These are phyloP conservation scores for Stenopsyche tienmushanensis DNA, from an alignment of 1,140 invertebrate genomes.

Conservation along the genomic window DNA sequence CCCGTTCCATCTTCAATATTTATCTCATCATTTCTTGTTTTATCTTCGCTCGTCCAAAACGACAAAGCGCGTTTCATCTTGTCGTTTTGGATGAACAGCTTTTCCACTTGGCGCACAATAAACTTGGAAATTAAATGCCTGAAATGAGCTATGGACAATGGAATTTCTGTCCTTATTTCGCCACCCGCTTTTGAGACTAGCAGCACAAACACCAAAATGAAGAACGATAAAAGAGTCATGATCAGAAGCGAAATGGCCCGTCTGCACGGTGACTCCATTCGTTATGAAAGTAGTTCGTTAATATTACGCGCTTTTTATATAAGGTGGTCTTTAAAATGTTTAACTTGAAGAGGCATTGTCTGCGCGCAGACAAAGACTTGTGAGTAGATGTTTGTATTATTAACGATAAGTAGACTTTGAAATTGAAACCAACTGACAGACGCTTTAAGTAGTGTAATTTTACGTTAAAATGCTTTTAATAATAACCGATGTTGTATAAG, in stretches of 20 bases:
- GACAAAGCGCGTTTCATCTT: background rate
- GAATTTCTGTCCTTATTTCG: background rate
- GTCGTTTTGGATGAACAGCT: background rate
- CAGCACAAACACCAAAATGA: background rate
- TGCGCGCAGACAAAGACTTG: no score
- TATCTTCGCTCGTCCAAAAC: background rate
- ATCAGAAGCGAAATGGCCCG: background rate
- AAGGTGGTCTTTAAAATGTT: no score
- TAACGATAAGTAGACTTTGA: no score
- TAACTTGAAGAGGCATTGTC: no score
- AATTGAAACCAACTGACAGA: no score
- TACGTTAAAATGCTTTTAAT: no score
- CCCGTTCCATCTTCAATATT: background rate
- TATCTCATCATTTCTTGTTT: background rate
- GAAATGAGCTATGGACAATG: background rate
- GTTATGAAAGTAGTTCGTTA: background rate
- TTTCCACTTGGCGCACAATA: slow-evolving; percentile 7
- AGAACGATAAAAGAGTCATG: slow-evolving; percentile 1
- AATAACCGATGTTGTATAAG: no score
- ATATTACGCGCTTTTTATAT: background rate
- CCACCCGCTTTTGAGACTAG: background rate
- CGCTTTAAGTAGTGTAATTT: no score
- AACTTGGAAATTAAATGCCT: slow-evolving; percentile 3
- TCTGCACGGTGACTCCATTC: background rate
- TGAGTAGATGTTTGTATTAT: no score